Conservation (phyloP, 2,797 vertebrate genomes). For the Okamejei kenojei region DNA sequence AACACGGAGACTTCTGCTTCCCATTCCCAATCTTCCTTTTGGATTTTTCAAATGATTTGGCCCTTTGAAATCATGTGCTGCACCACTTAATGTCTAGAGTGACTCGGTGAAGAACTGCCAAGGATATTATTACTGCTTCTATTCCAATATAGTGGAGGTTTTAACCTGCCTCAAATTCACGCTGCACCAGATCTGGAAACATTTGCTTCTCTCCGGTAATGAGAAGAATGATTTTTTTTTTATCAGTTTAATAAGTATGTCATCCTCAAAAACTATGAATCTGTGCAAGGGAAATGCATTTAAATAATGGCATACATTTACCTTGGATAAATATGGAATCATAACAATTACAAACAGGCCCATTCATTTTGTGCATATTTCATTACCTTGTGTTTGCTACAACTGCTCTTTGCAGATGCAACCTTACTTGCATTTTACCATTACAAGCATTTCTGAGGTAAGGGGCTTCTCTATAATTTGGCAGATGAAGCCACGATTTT, state of each 20-base stretch:
- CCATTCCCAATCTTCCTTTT: too few species aligned
- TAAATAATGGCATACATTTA: background rate
- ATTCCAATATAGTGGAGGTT: background rate
- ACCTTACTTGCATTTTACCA: background rate
- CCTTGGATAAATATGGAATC: background rate
- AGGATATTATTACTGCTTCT: background rate
- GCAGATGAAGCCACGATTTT: background rate
- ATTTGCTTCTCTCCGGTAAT: background rate
- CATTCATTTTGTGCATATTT: background rate
- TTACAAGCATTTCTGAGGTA: background rate
- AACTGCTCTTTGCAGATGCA: background rate
- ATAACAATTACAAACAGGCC: background rate
- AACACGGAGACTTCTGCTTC: too few species aligned
- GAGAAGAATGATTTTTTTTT: background rate
- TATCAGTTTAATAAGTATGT: background rate
- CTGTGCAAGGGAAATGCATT: background rate
- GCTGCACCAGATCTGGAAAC: background rate
- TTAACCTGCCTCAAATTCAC: background rate
- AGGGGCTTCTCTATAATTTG: background rate
- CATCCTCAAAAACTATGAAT: background rate
- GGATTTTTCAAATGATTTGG: too few species aligned
- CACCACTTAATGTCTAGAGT: too few species aligned
- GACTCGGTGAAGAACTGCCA: background rate
- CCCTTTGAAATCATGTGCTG: too few species aligned
- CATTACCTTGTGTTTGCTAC: too few species aligned